phyloP scores from a whole-genome alignment of 2,113 vertebrate species.

The Anolis carolinensis region DNA sequence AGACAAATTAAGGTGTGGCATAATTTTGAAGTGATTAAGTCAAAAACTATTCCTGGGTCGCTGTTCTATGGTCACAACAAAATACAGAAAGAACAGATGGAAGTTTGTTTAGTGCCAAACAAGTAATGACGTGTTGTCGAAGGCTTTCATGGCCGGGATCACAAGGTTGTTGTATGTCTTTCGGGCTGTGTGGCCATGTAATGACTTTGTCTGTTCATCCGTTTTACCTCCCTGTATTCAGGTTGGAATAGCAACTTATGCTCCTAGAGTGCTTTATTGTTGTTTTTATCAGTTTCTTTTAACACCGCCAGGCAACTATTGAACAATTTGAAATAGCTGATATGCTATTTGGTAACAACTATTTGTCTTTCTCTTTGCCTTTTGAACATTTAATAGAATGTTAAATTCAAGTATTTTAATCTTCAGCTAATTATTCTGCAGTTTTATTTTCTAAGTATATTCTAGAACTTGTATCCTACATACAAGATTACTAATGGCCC shows the following conservation, averaged over 20 bases:
- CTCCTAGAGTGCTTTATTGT: conserved; percentile 2
- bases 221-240: conserved; percentile 34
- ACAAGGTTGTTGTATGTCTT: no score
- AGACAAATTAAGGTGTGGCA: conserved; percentile 43
- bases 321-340: not conserved
- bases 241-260: conserved; percentile 21
- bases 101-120: conserved; percentile 41
- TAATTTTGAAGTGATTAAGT: conserved; percentile 31
- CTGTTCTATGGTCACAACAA: conserved; percentile 52
- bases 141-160: no score
- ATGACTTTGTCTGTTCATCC: conserved; percentile 39
- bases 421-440: not conserved
- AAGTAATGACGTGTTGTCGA: no score
- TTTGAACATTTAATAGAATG: no score
- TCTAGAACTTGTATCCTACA: not conserved
- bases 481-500: not conserved
- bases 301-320: conserved; percentile 22
- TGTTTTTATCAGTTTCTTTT: conserved; percentile 8
- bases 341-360: not conserved
- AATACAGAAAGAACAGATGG: conserved; percentile 27
- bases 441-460: not conserved
- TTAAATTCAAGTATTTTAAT: no score
- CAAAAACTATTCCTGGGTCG: conserved; percentile 52
- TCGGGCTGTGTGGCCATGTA: no score
- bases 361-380: not conserved